These are phyloP conservation scores for Mesorhabditis spiculigera DNA, from an alignment of 2,888 invertebrate genomes.

Conservation along the genomic window DNA sequence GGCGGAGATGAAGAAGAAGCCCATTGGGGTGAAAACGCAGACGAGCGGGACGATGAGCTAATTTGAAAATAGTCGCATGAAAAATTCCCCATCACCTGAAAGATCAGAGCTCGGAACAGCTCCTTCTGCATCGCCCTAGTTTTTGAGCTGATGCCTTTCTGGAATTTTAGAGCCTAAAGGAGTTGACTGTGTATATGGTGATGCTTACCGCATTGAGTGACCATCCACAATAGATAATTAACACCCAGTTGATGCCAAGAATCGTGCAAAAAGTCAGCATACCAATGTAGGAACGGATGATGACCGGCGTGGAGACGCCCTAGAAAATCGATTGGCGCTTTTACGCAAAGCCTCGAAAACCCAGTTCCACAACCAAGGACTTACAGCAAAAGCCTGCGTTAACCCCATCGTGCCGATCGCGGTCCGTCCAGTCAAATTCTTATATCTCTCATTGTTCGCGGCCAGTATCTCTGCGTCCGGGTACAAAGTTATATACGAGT, in stretches of 20 bases:
- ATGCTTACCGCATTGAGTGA: not conserved
- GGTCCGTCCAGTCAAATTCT: not conserved
- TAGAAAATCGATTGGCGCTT: not conserved
- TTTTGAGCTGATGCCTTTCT: not conserved
- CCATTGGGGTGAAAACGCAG: not conserved
- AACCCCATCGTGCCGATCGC: not conserved
- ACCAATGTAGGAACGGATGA: not conserved
- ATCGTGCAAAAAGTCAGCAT: not conserved
- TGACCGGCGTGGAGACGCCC: not conserved
- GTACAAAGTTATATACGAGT: no score
- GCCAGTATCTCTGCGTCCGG: no score
- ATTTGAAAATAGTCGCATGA: not conserved
- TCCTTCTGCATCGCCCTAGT: not conserved
- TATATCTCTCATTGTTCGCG: no score
- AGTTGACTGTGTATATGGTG: no score
- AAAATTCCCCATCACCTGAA: not conserved
- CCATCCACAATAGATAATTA: not conserved
- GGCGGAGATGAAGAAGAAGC: not conserved
- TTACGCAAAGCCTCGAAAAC: no score
- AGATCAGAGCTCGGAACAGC: not conserved
- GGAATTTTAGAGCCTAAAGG: no score
- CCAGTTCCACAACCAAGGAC: no score
- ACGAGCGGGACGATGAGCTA: constrained; percentile 1
- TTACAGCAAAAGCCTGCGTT: not conserved
- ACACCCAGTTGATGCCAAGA: not conserved